These are phyloP conservation scores for Bombus picipes DNA, from an alignment of 1,140 invertebrate species.

Conservation along the genomic window DNA sequence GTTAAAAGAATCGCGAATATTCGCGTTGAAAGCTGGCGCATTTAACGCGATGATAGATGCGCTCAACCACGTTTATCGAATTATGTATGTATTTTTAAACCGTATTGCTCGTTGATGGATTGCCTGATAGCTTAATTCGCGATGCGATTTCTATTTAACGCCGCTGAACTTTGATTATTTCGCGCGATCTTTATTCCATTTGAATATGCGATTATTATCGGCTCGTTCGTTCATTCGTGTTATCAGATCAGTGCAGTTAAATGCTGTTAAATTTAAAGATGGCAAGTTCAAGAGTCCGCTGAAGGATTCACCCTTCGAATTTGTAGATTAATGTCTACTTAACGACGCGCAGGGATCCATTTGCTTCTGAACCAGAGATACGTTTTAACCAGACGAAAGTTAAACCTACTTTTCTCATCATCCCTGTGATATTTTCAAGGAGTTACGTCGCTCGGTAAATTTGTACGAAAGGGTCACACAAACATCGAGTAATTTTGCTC, in stretches of 20 bases:
- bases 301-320: background rate
- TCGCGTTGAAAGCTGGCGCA: constrained; percentile 3
- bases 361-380: background rate
- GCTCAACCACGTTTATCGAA: background rate
- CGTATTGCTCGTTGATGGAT: background rate
- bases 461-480: background rate
- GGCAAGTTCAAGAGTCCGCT: background rate
- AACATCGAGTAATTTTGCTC: background rate
- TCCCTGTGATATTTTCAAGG: background rate
- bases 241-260: background rate
- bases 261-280: background rate
- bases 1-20: constrained; percentile 17
- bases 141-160: background rate
- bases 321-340: background rate
- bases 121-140: background rate
- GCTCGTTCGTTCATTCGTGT: background rate
- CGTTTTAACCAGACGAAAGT: background rate
- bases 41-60: background rate
- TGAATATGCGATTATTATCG: background rate
- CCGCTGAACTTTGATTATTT: background rate
- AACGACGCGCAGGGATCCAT: background rate
- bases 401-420: background rate
- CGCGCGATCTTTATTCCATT: background rate
- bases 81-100: constrained; percentile 10
- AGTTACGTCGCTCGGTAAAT: background rate